These are phyloP conservation scores for Pararge aegeria DNA, from an alignment of 1,140 invertebrate genomes.

Conservation along the genomic window DNA sequence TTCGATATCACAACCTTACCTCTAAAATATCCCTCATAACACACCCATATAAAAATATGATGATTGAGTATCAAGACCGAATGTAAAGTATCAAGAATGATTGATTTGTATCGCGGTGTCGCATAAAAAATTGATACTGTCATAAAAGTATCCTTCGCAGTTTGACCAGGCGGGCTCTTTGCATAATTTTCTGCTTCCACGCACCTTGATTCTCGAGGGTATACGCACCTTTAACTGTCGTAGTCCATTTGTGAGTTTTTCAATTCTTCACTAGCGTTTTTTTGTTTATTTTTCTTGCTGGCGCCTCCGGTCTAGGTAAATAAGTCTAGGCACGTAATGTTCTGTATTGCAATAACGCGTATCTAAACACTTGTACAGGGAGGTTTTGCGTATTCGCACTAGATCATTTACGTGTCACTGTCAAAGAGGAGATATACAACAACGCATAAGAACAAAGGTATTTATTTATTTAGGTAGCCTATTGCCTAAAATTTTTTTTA, in stretches of 20 bases:
- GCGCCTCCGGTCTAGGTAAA: too few species aligned
- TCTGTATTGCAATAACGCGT: too few species aligned
- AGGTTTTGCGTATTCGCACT: too few species aligned
- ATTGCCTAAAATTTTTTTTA: too few species aligned
- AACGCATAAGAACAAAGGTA: too few species aligned
- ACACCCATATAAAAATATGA: constrained; percentile 18
- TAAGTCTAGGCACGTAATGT: too few species aligned
- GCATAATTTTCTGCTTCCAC: constrained; percentile 27
- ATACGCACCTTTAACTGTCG: constrained; percentile 20
- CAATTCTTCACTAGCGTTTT: background rate
- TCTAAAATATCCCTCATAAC: constrained; percentile 11
- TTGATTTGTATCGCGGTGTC: constrained; percentile 25
- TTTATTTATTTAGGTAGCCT: too few species aligned
- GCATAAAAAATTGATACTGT: constrained; percentile 23
- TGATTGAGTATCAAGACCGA: constrained; percentile 21
- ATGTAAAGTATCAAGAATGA: constrained; percentile 22
- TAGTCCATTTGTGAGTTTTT: constrained; percentile 17
- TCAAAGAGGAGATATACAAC: too few species aligned
- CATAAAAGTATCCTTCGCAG: constrained; percentile 18
- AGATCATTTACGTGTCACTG: too few species aligned
- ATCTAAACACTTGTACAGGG: too few species aligned
- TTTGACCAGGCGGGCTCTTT: constrained; percentile 24
- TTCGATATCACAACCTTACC: constrained; percentile 9
- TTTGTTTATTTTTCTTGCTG: too few species aligned
- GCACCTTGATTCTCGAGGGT: constrained; percentile 26